These are phyloP conservation scores for Patiria miniata DNA, from an alignment of 35 echinoderm and acorn worm genomes.

Conservation along the genomic window DNA sequence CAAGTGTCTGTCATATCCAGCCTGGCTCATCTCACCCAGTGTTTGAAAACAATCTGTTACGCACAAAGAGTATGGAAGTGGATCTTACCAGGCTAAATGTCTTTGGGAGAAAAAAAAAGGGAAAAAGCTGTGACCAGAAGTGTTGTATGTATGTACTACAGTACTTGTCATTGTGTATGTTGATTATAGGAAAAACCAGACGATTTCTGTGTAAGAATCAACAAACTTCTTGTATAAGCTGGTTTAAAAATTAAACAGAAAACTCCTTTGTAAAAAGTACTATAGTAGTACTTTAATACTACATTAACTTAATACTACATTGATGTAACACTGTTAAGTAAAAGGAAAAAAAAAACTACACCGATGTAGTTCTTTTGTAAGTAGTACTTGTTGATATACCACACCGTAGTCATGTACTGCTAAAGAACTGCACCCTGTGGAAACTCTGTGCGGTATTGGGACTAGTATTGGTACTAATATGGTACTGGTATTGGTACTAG, in stretches of 20 bases:
- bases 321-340: too few relatives aligned
- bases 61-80: background rate
- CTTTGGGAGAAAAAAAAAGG: background rate
- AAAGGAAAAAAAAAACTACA: too few relatives aligned
- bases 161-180: slow-evolving; percentile 25
- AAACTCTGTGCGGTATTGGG: too few relatives aligned
- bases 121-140: slow-evolving; percentile 20
- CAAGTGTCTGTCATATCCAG: background rate
- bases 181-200: background rate
- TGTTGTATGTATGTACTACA: slow-evolving; percentile 29
- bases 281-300: slow-evolving; percentile 1
- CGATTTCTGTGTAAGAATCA: slow-evolving; percentile 1
- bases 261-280: slow-evolving; percentile 17
- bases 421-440: too few relatives aligned
- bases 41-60: background rate
- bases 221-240: slow-evolving; percentile 4
- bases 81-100: background rate
- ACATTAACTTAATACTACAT: background rate
- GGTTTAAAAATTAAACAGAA: background rate
- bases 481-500: background rate
- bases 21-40: background rate
- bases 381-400: too few relatives aligned
- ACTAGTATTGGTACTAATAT: slow-evolving; percentile 11
- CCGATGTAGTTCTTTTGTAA: too few relatives aligned
- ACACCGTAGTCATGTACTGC: too few relatives aligned